Conservation (phyloP, 2,888 invertebrate species). For the Ashinkailepas kermadecensis region DNA sequence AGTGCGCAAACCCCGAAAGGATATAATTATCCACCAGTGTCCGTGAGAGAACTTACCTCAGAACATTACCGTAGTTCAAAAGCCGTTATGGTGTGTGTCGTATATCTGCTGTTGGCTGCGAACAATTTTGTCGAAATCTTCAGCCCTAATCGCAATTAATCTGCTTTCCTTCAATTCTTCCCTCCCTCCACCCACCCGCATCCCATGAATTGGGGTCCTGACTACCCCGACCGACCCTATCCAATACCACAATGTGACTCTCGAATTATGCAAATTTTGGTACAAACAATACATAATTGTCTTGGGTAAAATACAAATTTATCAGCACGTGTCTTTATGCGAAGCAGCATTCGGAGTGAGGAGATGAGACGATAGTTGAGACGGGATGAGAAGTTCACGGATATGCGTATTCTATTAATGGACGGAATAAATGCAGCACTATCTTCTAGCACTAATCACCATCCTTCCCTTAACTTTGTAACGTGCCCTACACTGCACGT, state of each 20-base stretch:
- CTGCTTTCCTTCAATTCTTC: not conserved
- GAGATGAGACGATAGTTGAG: not conserved
- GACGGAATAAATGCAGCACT: no score
- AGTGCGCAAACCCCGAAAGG: no score
- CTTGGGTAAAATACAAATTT: not conserved
- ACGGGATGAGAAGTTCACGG: no score
- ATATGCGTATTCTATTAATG: no score
- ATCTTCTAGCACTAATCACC: no score
- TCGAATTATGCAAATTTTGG: not conserved
- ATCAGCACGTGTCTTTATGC: not conserved
- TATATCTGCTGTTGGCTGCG: not conserved
- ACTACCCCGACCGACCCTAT: not conserved
- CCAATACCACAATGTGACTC: not conserved
- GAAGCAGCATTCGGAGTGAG: not conserved
- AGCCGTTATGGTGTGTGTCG: not conserved
- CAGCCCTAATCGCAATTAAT: no score
- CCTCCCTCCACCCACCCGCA: constrained; percentile 18
- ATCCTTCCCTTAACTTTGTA: no score
- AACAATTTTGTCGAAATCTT: not conserved
- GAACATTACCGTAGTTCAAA: not conserved
- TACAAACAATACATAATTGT: not conserved
- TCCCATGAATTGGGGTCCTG: not conserved
- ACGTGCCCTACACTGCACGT: no score
- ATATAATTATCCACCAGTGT: no score
- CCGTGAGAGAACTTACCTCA: not conserved